Base-by-base conservation (phyloP, 2,888 invertebrate genomes). In the Nesidiocoris tenuis region DNA sequence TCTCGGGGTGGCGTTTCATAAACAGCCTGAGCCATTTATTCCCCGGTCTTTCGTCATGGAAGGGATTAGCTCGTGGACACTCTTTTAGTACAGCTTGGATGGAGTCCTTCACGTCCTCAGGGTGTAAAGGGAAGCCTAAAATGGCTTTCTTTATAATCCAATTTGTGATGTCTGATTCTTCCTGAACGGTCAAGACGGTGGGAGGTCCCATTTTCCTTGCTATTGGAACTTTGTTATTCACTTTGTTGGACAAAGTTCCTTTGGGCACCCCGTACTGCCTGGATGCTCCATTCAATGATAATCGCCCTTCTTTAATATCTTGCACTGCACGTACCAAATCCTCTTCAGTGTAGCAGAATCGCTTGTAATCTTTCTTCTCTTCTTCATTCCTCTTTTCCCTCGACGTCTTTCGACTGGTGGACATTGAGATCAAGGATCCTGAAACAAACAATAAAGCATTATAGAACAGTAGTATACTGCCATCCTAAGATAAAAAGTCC, bases 21-120 rank as follows among this genome's bases (percentile, higher is more conserved):
- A 67, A 67, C 16, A 19, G 54, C 2, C 1, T 1, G 2, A 68
- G 56, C 70, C 70, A 70, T 17, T 18, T 70, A 19, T 5, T 17
- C 9, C 59, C 59, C 1, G 70, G 70, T 9, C 70, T 55, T 17
- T 70, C 70, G 16, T 67, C 19, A 17, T 17, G 39, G 54, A 67
- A 67, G 39, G 55, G 67, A 55, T 67, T 67, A n/a, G 1, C 19
- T 5, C 67, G 39, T 21, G 67, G 55, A 54, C 18, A 67, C 19
- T 67, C 22, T 39, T 67, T 67, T 12, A 67, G 55, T 7, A 67
- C 19, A 3, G 7, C n/a, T 55, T 67, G 67, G 18, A 67, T 67
- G n/a, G 67, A 18, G n/a, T 67, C 67, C 21, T 67, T 67, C 1
- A 67, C 55, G 22, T 67, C 67, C n/a, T 67, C 67, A 16, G 54